Base-by-base conservation (phyloP, 1,140 invertebrate species). In the Brachionus rubens region DNA sequence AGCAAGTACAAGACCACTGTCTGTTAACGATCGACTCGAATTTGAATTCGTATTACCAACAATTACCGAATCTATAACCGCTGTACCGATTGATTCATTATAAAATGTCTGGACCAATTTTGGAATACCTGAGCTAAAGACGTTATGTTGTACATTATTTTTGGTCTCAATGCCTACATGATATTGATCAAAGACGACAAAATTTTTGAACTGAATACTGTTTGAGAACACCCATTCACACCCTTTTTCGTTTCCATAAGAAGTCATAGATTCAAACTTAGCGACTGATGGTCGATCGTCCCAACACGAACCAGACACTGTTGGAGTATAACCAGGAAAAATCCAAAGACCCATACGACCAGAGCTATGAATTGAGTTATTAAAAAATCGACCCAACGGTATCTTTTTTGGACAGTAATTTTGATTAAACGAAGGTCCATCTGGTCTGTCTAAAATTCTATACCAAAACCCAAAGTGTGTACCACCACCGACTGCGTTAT, bases 321-420 rank as follows among this genome's bases (percentile, higher is more conserved):
- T 76, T 5, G 83, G 82, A 10, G 77, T 77, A 56, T 79, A 82
- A 0, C 56, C 77, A 14, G 80, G 76, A 70, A 83, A 84, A 10
- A 82, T 80, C 83, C 83, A 85, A 0, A 85, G 46, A 14, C 82
- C 83, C 77, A 82, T 83, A 80, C 82, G 82, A 36, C 83, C 82
- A 21, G 78, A 68, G 1, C 81, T 81, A 78, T 85, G 83, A 5
- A 80, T 82, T 5, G 80, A 78, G 77, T 85, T 85, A 77, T 84
- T 82, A 9, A 16, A 50, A 56, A 81, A 84, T 46, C 59, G 46
- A 33, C 78, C 79, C 1, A 85, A 48, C 1, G 79, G 80, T 2
- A 80, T 79, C 19, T 78, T 75, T 56, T 79, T 75, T n/a, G 82
- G 82, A 65, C 82, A 83, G 33, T 82, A 75, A 36, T 30, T 77